Evolutionary conservation across 1,140 invertebrate genomes (phyloP).

Genomic region (Drosophila melanica): DNA sequence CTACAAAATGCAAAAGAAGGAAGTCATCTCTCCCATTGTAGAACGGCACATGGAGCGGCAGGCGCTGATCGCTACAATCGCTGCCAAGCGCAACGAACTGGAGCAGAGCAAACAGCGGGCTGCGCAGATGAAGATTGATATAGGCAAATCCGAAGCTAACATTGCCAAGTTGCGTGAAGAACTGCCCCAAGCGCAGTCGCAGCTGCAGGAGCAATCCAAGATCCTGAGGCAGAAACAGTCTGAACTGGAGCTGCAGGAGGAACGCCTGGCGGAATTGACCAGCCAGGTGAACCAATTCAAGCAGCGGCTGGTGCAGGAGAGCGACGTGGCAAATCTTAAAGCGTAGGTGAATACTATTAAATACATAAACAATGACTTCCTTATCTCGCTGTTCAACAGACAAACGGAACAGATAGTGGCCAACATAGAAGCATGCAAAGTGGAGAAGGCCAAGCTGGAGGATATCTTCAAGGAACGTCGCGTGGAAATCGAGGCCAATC

Average conservation of each 20-base stretch:
- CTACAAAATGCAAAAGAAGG: slow-evolving; percentile 64
- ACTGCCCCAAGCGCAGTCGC: slow-evolving; percentile 25
- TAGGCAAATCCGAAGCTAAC: slow-evolving; percentile 20
- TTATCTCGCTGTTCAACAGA: slow-evolving; percentile 14
- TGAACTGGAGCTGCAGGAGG: slow-evolving; percentile 14
- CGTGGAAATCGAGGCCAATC: slow-evolving; percentile 40
- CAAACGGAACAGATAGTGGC: slow-evolving; percentile 27
- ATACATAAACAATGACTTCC: not conserved
- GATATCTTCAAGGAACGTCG: slow-evolving; percentile 41
- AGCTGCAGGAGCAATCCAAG: slow-evolving; percentile 28
- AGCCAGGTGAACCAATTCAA: slow-evolving; percentile 39
- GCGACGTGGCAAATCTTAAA: slow-evolving; percentile 42
- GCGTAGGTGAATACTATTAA: slow-evolving; percentile 23
- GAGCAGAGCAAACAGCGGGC: slow-evolving; percentile 36
- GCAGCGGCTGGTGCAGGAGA: slow-evolving; percentile 55
- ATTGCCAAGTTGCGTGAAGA: slow-evolving; percentile 32
- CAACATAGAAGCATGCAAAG: slow-evolving; percentile 41
- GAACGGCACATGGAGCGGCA: slow-evolving; percentile 43
- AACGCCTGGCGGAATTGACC: slow-evolving; percentile 29
- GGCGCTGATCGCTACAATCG: slow-evolving; percentile 17
- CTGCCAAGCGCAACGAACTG: slow-evolving; percentile 38
- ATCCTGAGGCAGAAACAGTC: slow-evolving; percentile 20
- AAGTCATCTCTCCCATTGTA: slow-evolving; percentile 47
- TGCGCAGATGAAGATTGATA: slow-evolving; percentile 13
- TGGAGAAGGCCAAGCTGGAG: slow-evolving; percentile 35